phyloP scores from a whole-genome alignment of 2,888 invertebrate genomes.

The Lepidochitona cinerea region DNA sequence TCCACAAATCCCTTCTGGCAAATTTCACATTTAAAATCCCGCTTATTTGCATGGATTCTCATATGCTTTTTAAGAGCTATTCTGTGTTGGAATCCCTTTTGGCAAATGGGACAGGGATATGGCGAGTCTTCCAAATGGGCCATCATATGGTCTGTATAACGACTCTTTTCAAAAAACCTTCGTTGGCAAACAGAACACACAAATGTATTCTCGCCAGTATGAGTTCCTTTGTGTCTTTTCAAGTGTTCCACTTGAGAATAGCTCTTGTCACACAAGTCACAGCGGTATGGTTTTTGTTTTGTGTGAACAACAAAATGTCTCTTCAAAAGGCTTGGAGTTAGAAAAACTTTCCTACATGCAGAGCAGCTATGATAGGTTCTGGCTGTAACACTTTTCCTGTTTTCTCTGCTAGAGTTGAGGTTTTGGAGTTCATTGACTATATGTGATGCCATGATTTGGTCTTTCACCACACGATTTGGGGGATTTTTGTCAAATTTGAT shows the following conservation, averaged over 20 bases:
- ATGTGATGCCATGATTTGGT: not conserved
- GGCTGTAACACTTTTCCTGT: no score
- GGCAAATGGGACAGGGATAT: not conserved
- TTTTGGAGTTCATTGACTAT: not conserved
- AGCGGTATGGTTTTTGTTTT: not conserved
- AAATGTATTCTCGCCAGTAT: conserved; percentile 8
- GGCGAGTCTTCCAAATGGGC: not conserved
- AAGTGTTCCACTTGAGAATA: not conserved
- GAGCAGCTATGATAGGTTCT: not conserved
- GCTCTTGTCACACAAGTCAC: conserved; percentile 2
- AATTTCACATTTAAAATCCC: not conserved
- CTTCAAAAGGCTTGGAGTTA: not conserved
- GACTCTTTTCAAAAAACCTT: conserved; percentile 5
- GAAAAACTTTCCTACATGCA: not conserved
- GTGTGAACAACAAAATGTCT: conserved; percentile 4
- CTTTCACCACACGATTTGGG: not conserved
- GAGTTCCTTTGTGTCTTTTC: conserved; percentile 2
- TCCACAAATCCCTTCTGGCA: conserved; percentile 7
- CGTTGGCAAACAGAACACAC: not conserved
- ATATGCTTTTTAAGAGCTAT: not conserved
- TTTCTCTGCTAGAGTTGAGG: not conserved
- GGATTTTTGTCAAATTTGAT: not conserved
- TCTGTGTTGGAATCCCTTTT: conserved; percentile 2
- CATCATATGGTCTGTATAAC: conserved; percentile 2
- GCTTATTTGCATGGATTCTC: not conserved